phyloP scores from a whole-genome alignment of 2,888 invertebrate genomes.

The Tetragonisca angustula region DNA sequence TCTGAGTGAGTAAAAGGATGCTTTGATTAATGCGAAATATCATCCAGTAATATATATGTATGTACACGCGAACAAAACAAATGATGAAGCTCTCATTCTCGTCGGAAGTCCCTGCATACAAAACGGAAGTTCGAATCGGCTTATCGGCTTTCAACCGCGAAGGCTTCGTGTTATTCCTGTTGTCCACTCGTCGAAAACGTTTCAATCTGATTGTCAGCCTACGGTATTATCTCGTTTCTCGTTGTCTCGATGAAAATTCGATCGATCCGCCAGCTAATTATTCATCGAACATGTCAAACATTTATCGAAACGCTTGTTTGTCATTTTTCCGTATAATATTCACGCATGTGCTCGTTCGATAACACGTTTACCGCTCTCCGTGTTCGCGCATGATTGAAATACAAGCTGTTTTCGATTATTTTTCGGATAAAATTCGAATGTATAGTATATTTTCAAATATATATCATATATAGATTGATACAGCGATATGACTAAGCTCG shows the following conservation, averaged over 20 bases:
- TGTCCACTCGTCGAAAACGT: not conserved
- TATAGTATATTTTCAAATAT: too few species aligned
- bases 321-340: too few species aligned
- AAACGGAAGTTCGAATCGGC: slow-evolving; percentile 16
- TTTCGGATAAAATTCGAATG: too few species aligned
- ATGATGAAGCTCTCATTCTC: not conserved
- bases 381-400: too few species aligned
- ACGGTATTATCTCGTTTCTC: not conserved
- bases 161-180: not conserved
- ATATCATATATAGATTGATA: too few species aligned
- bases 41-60: not conserved
- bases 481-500: too few species aligned
- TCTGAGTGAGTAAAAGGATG: not conserved
- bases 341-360: too few species aligned
- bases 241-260: not conserved
- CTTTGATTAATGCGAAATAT: not conserved
- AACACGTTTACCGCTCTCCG: too few species aligned
- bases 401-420: too few species aligned
- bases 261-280: not conserved
- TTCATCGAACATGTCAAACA: not conserved
- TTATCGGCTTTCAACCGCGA: slow-evolving; percentile 12
- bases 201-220: not conserved
- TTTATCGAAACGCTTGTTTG: not conserved
- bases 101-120: not conserved
- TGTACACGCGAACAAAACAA: not conserved